Evolutionary conservation across 2,797 vertebrate species (phyloP).

Genomic region (Sebastes itinus): DNA sequence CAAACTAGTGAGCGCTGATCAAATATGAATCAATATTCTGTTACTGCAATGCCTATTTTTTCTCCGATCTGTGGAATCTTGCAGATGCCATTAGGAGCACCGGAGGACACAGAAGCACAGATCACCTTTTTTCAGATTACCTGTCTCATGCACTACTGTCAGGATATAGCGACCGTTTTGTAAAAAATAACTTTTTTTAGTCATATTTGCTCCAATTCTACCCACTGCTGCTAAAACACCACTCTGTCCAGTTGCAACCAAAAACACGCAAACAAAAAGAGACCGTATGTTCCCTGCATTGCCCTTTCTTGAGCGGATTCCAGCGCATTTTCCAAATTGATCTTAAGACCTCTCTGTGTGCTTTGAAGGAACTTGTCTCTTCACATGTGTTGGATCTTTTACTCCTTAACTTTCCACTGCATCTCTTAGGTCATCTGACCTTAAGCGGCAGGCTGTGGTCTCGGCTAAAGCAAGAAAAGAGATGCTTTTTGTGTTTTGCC

Average conservation of each 20-base stretch:
- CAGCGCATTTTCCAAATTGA: neutral
- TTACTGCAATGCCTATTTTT: too few species aligned
- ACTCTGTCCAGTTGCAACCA: neutral
- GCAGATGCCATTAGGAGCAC: too few species aligned
- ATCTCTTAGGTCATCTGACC: neutral
- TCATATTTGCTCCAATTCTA: too few species aligned
- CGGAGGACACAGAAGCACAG: too few species aligned
- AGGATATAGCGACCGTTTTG: too few species aligned
- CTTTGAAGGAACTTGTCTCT: neutral
- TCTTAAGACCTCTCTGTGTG: neutral
- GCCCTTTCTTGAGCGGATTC: neutral
- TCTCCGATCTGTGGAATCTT: too few species aligned
- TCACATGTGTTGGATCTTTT: neutral
- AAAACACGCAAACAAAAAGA: neutral
- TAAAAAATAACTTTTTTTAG: too few species aligned
- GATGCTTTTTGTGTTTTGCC: neutral
- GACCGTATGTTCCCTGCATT: neutral
- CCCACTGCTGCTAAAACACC: neutral
- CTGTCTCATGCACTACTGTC: too few species aligned
- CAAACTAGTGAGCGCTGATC: too few species aligned
- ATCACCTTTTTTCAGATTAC: too few species aligned
- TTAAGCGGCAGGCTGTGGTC: neutral
- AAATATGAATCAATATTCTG: too few species aligned
- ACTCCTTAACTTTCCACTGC: neutral
- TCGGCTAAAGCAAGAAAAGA: neutral